These are phyloP conservation scores for Poicephalus meyeri DNA, from an alignment of 2,113 vertebrate species.

Conservation along the genomic window DNA sequence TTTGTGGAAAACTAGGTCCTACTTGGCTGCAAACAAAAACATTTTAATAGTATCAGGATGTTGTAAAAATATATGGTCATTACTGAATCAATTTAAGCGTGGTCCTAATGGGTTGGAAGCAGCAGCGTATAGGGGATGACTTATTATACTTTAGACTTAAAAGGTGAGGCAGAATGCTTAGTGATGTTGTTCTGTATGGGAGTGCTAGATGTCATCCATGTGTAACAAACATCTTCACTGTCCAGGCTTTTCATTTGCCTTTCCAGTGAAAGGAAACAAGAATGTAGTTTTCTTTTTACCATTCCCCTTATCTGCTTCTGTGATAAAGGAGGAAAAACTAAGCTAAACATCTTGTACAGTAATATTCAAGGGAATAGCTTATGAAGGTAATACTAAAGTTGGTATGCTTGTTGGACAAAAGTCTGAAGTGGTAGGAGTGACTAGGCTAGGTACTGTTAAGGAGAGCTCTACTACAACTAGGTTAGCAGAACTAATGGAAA, in stretches of 20 bases:
- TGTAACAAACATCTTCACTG: not conserved
- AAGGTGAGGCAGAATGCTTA: not conserved
- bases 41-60: not conserved
- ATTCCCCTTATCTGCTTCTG: not conserved
- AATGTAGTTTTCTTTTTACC: not conserved
- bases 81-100: not conserved
- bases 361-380: not conserved
- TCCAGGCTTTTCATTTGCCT: not conserved
- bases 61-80: not conserved
- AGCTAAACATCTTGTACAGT: not conserved
- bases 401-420: not conserved
- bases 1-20: not conserved
- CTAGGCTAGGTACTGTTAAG: not conserved
- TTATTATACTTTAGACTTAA: not conserved
- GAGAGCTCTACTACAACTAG: not conserved
- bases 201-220: not conserved
- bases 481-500: not conserved
- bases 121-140: not conserved
- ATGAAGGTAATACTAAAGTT: not conserved
- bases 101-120: not conserved
- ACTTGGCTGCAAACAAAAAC: not conserved
- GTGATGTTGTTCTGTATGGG: not conserved
- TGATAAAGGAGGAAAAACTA: not conserved
- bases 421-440: not conserved
- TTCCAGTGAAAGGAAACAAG: not conserved